These are phyloP conservation scores for Axis porcinus DNA, from an alignment of 2,113 vertebrate genomes.

Conservation along the genomic window DNA sequence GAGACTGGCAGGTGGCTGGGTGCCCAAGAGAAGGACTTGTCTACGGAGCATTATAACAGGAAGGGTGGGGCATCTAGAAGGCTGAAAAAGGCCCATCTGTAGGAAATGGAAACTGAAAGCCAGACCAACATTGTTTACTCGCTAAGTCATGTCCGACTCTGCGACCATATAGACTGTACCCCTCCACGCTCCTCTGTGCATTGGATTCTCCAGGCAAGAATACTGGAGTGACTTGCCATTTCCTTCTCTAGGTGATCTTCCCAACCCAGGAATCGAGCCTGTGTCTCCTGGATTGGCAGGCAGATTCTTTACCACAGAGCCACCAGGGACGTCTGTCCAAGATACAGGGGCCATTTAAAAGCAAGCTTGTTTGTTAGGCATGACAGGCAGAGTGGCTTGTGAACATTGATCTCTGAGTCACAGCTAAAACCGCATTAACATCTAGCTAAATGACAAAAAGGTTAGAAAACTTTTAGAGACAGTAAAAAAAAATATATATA, in stretches of 20 bases:
- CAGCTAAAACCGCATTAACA: neutral
- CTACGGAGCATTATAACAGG: neutral
- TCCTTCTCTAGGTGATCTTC: neutral
- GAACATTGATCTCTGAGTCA: neutral
- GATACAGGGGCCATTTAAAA: neutral
- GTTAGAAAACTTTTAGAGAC: neutral
- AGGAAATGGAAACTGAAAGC: conserved; percentile 57
- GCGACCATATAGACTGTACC: neutral
- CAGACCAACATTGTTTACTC: neutral
- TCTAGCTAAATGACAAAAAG: neutral
- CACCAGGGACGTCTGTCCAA: neutral
- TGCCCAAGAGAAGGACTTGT: neutral
- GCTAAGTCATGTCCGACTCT: neutral
- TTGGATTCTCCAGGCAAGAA: neutral
- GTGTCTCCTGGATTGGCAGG: neutral
- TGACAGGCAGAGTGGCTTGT: neutral
- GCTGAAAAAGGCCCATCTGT: neutral
- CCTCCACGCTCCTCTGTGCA: neutral
- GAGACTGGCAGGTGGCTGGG: neutral
- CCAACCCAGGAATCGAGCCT: neutral
- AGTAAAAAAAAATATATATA: neutral
- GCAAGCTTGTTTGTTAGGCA: neutral
- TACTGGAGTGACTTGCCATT: neutral
- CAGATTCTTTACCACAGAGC: neutral
- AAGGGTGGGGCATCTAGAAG: neutral